phyloP scores from a whole-genome alignment of 1,140 invertebrate species.

The Brachionus calyciflorus region DNA sequence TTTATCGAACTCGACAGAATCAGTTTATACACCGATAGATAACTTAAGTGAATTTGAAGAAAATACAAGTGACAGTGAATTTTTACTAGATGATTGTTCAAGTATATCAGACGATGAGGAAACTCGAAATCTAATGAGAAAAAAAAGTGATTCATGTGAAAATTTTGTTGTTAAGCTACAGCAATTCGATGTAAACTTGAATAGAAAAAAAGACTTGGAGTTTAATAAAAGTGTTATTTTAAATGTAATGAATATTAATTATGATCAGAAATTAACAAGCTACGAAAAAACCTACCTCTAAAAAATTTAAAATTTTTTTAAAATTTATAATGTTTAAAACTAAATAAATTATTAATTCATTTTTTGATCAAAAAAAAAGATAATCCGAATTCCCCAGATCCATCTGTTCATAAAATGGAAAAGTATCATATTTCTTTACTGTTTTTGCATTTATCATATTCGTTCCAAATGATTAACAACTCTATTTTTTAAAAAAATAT shows the following conservation, averaged over 20 bases:
- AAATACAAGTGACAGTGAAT: background rate
- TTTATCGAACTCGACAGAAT: background rate
- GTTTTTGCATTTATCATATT: no score
- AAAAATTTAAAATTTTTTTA: conserved; percentile 10
- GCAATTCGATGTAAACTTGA: background rate
- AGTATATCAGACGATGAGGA: background rate
- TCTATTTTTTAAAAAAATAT: no score
- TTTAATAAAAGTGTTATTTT: conserved; percentile 9
- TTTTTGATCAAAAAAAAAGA: no score
- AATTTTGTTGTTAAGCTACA: conserved; percentile 3
- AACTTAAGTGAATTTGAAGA: conserved; percentile 14
- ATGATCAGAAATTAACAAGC: background rate
- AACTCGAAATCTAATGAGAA: background rate
- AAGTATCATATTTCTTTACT: no score
- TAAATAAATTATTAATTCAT: no score
- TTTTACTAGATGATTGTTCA: background rate
- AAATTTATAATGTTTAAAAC: background rate
- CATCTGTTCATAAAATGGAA: no score
- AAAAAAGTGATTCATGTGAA: conserved; percentile 23
- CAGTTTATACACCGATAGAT: conserved; percentile 19
- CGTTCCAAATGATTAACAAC: no score
- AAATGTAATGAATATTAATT: conserved; percentile 7
- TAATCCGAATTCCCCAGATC: no score
- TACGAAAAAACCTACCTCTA: conserved; percentile 1
- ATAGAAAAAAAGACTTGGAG: background rate